Evolutionary conservation across 2,797 vertebrate genomes (phyloP), one percentile per base, ranked within the genome.

Genomic region (Smutsia gigantea): DNA sequence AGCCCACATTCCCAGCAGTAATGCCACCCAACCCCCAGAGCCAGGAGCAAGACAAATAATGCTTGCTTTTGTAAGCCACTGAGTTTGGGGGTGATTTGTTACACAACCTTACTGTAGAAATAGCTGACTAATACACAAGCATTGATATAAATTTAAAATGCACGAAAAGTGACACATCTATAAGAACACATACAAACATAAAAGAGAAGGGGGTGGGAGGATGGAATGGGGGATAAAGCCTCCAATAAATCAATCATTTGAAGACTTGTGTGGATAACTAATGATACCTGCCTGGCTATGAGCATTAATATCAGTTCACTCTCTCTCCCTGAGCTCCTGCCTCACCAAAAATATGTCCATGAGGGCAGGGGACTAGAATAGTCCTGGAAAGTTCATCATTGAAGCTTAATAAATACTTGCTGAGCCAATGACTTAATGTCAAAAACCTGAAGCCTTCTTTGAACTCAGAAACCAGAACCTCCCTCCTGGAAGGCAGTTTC

Each of bases 301-400:
- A 63, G 5, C 9, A 4, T 4, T 3, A 11, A 1, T 0, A 25
- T 9, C 7, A n/a, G 34, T 57, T 59, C 37, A 1, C 25, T 14
- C 61, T 51, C 46, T 23, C 34, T 3, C n/a, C n/a, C 25, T 14
- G 21, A 68, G 42, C 21, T 55, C 53, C 84, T 68, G 42, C 69
- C 63, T 85, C 81, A 39, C 37, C 21, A 7, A 39, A 74, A 55
- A 19, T 42, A 25, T 51, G 51, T 19, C 49, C 63, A 5, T 5
- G 49, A n/a, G 34, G 59, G 11, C 42, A 51, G 42, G 49, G 34
- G 31, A 68, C 87, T n/a, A 27, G 34, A 51, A 53, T 15, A 71
- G 21, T 8, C 15, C 74, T 4, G 1, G n/a, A 23, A 31, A 23
- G 39, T 29, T 27, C 31, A 23, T 13, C 59, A 49, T 0, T 9